Evolutionary conservation across 2,113 vertebrate genomes (phyloP).

Genomic region (Penelope pileata): DNA sequence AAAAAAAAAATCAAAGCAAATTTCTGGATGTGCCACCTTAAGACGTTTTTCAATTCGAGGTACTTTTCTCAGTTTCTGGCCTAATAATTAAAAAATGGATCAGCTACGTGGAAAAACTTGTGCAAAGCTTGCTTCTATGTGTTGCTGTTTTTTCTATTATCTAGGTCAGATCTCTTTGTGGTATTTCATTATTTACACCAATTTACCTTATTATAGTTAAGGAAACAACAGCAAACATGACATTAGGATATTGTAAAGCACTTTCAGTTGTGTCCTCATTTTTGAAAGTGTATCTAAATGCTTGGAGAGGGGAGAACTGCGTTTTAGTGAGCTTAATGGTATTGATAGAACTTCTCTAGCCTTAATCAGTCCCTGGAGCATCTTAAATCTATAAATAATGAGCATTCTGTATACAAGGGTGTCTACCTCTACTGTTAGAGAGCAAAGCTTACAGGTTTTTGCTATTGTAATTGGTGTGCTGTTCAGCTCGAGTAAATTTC

Average conservation of each 20-base stretch:
- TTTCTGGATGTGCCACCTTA: not conserved
- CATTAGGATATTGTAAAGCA: not conserved
- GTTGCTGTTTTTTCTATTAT: not conserved
- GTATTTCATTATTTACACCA: not conserved
- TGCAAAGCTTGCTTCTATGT: not conserved
- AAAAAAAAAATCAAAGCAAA: not conserved
- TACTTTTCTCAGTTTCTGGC: not conserved
- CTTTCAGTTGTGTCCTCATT: not conserved
- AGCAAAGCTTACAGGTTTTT: not conserved
- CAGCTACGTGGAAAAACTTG: rapidly evolving
- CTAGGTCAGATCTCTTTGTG: not conserved
- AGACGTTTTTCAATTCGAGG: not conserved
- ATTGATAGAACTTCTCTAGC: slow-evolving; percentile 35
- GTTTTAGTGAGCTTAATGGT: slow-evolving; percentile 31
- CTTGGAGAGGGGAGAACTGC: not conserved
- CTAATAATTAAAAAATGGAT: not conserved
- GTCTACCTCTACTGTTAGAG: slow-evolving; percentile 24
- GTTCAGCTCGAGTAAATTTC: slow-evolving; percentile 46
- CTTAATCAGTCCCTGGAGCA: slow-evolving; percentile 46
- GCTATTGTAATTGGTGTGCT: slow-evolving; percentile 17
- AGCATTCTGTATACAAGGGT: slow-evolving; percentile 16
- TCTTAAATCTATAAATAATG: slow-evolving; percentile 59
- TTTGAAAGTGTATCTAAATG: not conserved
- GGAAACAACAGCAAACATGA: not conserved
- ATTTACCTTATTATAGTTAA: not conserved